Evolutionary conservation across 2,888 invertebrate genomes (phyloP).

Genomic region (Hybos culiciformis): DNA sequence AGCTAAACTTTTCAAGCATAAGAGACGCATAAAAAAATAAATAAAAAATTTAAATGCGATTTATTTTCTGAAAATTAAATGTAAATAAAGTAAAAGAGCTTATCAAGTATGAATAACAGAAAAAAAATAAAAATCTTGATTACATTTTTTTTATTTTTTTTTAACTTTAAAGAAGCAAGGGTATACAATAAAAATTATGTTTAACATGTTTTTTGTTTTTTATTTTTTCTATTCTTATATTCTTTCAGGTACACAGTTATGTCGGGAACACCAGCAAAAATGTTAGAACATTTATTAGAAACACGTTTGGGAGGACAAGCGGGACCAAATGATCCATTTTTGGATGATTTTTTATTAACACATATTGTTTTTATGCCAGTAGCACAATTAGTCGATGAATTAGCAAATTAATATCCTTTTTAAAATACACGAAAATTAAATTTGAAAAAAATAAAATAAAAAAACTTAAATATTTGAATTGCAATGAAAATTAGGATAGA

Average conservation of each 20-base stretch:
- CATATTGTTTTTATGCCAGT: constrained; percentile 73
- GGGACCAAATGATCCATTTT: constrained; percentile 53
- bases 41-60: too few relatives aligned
- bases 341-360: constrained; percentile 71
- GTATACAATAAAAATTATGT: neutral
- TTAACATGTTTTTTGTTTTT: neutral
- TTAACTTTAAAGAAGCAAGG: neutral
- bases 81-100: too few relatives aligned
- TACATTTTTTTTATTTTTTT: neutral
- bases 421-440: constrained; percentile 16
- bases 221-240: constrained; percentile 1
- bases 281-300: constrained; percentile 72
- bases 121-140: too few relatives aligned
- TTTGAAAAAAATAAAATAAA: neutral
- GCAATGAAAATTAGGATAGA: too few relatives aligned
- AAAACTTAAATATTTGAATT: neutral
- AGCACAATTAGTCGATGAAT: constrained; percentile 55
- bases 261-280: constrained; percentile 75
- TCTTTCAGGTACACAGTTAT: constrained; percentile 62
- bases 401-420: constrained; percentile 67
- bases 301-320: constrained; percentile 54
- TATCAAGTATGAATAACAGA: neutral
- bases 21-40: too few relatives aligned
- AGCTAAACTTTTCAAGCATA: too few relatives aligned
- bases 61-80: too few relatives aligned